Conservation (phyloP, 2,113 vertebrate genomes). For the Oceanodroma tethys region DNA sequence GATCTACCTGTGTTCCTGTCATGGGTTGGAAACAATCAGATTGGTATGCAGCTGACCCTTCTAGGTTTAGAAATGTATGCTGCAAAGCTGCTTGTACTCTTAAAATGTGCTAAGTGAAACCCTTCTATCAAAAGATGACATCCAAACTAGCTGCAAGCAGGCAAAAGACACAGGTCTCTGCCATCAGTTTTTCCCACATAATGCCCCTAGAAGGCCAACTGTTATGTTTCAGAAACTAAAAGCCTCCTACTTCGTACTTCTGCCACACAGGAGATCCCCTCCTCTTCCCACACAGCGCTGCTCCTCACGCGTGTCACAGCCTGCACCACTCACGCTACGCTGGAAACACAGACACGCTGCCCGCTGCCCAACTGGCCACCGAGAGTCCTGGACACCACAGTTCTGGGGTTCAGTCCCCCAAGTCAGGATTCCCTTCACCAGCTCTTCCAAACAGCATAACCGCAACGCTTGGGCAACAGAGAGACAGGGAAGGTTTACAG, state of each 20-base stretch:
- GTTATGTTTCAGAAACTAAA: background rate
- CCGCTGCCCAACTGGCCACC: background rate
- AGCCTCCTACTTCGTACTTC: background rate
- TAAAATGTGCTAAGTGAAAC: background rate
- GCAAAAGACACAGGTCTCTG: background rate
- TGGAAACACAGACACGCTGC: background rate
- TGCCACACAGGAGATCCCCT: background rate
- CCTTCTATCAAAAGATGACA: background rate
- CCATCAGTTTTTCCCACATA: background rate
- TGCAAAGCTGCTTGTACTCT: background rate
- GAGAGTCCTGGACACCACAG: background rate
- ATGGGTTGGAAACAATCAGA: background rate
- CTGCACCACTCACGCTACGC: fast-evolving
- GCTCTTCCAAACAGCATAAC: background rate
- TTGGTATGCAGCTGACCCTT: background rate
- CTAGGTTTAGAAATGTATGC: background rate
- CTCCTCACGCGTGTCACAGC: background rate
- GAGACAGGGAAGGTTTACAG: no score
- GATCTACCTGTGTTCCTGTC: background rate
- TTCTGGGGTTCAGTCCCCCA: background rate
- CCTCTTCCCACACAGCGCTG: background rate
- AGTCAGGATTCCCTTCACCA: background rate
- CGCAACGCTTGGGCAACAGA: background rate
- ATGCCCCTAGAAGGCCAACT: background rate
- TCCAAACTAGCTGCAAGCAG: background rate